phyloP scores from a whole-genome alignment of 2,888 invertebrate genomes.

The Dorcus parallelipipedus region DNA sequence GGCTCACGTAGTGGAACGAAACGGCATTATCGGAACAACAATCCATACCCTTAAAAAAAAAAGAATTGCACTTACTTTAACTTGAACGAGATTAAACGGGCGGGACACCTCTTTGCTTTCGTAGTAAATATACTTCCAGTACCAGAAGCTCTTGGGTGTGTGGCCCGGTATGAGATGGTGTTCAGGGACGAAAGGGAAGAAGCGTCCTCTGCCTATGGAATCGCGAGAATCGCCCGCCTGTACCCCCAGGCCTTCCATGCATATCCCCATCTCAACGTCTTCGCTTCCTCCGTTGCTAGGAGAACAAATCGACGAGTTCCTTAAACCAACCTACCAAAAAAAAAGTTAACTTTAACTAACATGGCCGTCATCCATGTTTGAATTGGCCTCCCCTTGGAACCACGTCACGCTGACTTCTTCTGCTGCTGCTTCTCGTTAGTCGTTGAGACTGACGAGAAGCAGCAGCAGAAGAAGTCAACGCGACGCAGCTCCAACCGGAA shows the following conservation, averaged over 20 bases:
- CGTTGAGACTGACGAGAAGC: too few relatives aligned
- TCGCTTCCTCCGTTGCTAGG: conserved; percentile 74
- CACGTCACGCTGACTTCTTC: too few relatives aligned
- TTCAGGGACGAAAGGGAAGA: conserved; percentile 93
- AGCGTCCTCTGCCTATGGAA: conserved; percentile 76
- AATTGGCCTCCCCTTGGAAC: too few relatives aligned
- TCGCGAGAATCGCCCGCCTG: conserved; percentile 87
- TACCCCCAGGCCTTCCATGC: conserved; percentile 82
- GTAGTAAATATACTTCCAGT: conserved; percentile 91
- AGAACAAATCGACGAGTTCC: conserved; percentile 66
- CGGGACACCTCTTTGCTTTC: conserved; percentile 74
- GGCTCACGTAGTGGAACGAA: conserved; percentile 91
- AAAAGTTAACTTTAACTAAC: conserved; percentile 1
- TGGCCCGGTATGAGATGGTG: conserved; percentile 89
- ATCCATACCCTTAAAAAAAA: conserved; percentile 66
- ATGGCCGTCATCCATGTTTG: too few relatives aligned
- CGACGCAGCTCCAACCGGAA: too few relatives aligned
- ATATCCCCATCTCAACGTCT: conserved; percentile 89
- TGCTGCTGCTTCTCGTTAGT: too few relatives aligned
- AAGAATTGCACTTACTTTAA: neutral
- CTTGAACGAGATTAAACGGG: neutral
- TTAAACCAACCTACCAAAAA: conserved; percentile 61
- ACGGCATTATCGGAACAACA: conserved; percentile 93
- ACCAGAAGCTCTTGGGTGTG: conserved; percentile 80
- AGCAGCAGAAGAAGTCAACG: too few relatives aligned